These are phyloP conservation scores for Vanessa cardui DNA, from an alignment of 2,888 invertebrate genomes.

Conservation along the genomic window DNA sequence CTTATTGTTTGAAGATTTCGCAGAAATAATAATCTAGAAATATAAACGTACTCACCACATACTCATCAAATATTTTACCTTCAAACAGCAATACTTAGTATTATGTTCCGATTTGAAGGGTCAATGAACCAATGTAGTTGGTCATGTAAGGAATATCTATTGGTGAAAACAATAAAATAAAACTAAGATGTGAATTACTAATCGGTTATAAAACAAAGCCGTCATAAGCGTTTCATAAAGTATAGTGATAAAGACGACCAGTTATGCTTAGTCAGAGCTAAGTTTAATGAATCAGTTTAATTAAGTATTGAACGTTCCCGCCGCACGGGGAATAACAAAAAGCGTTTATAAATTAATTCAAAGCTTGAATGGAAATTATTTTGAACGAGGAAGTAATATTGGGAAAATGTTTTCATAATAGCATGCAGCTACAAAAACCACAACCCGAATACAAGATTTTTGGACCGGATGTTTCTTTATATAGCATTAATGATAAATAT, in stretches of 20 bases:
- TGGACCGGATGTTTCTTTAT: background rate
- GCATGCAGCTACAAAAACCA: background rate
- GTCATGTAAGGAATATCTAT: no score
- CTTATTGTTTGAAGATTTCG: no score
- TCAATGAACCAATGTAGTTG: no score
- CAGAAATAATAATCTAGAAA: no score
- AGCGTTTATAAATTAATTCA: slow-evolving; percentile 38
- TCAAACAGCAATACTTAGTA: no score
- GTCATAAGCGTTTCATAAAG: slow-evolving; percentile 10
- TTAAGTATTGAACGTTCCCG: slow-evolving; percentile 44
- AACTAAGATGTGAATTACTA: background rate
- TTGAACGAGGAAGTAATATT: slow-evolving; percentile 23
- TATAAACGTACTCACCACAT: no score
- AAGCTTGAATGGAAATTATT: slow-evolving; percentile 26
- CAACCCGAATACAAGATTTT: background rate
- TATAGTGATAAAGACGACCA: slow-evolving; percentile 11
- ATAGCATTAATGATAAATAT: background rate
- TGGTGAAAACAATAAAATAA: no score
- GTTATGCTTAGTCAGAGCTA: slow-evolving; percentile 24
- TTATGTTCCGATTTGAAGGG: no score
- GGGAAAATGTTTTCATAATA: slow-evolving; percentile 16
- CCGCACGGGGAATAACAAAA: slow-evolving; percentile 33
- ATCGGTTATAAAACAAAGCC: background rate
- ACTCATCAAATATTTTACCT: no score
- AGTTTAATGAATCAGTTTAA: slow-evolving; percentile 43